Conservation (phyloP, 2,113 vertebrate species). For the Carollia perspicillata region DNA sequence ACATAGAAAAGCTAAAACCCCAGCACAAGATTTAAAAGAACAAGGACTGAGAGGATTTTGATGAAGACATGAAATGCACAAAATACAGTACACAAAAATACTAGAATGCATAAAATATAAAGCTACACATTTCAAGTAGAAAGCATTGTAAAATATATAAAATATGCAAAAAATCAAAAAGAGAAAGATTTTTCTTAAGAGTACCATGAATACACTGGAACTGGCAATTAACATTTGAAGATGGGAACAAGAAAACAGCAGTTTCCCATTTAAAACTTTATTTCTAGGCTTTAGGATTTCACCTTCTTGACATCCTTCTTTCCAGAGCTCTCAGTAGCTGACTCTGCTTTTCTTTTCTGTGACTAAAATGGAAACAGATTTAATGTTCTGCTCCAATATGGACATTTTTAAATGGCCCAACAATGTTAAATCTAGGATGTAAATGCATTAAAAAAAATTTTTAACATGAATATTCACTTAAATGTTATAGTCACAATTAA, state of each 20-base stretch:
- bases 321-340: slow-evolving; percentile 83
- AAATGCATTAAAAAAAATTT: slow-evolving; percentile 66
- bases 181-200: slow-evolving; percentile 67
- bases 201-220: slow-evolving; percentile 81
- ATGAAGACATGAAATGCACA: slow-evolving; percentile 82
- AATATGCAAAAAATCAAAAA: slow-evolving; percentile 81
- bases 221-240: slow-evolving; percentile 81
- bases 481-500: slow-evolving; percentile 49
- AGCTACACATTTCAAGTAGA: slow-evolving; percentile 82
- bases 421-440: slow-evolving; percentile 67
- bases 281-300: slow-evolving; percentile 83
- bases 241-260: slow-evolving; percentile 79
- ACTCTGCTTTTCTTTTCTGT: slow-evolving; percentile 90
- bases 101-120: slow-evolving; percentile 85
- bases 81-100: slow-evolving; percentile 86
- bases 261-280: slow-evolving; percentile 71
- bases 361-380: slow-evolving; percentile 81
- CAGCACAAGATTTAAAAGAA: slow-evolving; percentile 84
- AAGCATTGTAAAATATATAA: slow-evolving; percentile 82
- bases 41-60: slow-evolving; percentile 82
- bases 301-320: slow-evolving; percentile 91
- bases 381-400: slow-evolving; percentile 72
- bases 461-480: slow-evolving; percentile 63
- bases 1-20: slow-evolving; percentile 89
- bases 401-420: slow-evolving; percentile 72